Evolutionary conservation across 2,113 vertebrate species (phyloP).

Genomic region (Periophthalmus modestus): DNA sequence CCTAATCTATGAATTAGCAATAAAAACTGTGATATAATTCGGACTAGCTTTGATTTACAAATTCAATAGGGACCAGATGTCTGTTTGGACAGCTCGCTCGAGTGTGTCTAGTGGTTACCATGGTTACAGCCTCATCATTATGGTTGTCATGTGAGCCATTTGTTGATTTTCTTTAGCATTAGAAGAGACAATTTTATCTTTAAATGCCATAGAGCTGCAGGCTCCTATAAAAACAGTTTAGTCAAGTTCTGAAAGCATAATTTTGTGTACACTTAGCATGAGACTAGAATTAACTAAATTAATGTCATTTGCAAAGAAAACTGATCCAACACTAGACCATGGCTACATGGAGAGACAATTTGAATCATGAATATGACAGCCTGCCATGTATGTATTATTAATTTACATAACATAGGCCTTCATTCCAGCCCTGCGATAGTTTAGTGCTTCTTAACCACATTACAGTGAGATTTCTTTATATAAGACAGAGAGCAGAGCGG

Average conservation of each 20-base stretch:
- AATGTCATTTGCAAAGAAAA: neutral
- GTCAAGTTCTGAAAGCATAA: no score
- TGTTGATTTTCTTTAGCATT: constrained; percentile 82
- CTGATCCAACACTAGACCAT: neutral
- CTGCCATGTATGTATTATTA: neutral
- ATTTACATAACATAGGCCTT: neutral
- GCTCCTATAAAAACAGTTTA: neutral
- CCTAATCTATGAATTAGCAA: neutral
- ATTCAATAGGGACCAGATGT: constrained; percentile 75
- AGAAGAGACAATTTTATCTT: constrained; percentile 58
- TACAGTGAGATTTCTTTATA: neutral
- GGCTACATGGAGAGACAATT: neutral
- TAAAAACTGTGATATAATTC: neutral
- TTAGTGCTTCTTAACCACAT: neutral
- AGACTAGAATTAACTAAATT: neutral
- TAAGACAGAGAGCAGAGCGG: neutral
- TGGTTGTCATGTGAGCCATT: constrained; percentile 78
- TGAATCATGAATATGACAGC: neutral
- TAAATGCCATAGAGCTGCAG: neutral
- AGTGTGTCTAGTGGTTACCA: constrained; percentile 83
- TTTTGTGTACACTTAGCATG: no score
- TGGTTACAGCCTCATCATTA: constrained; percentile 78
- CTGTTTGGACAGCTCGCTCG: constrained; percentile 73
- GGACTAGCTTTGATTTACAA: constrained; percentile 45
- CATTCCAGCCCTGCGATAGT: neutral